Percentiles rank a stretch among this genome's conserved stretches.
phyloP scores from a whole-genome alignment of 2,888 invertebrate species.

The Campoplex capitator region DNA sequence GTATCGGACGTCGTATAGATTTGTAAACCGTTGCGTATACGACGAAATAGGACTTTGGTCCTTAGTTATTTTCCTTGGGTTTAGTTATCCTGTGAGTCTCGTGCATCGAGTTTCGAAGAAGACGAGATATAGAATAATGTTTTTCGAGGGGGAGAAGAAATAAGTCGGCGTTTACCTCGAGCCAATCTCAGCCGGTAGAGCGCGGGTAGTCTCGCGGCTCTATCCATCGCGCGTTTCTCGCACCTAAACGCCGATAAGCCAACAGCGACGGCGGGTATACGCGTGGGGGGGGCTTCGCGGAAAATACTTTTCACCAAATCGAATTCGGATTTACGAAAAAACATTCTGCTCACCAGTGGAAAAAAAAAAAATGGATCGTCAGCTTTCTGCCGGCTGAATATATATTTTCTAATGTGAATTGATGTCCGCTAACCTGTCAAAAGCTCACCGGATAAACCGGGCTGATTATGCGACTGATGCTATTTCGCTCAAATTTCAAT shows the following conservation, averaged over 20 bases:
- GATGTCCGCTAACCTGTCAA: not conserved
- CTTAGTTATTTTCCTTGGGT: not conserved
- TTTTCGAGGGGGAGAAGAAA: conserved; percentile 32
- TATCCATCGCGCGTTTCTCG: conserved; percentile 34
- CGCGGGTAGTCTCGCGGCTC: not conserved
- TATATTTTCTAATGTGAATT: not conserved
- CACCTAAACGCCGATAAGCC: conserved; percentile 54
- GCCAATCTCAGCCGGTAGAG: conserved; percentile 22
- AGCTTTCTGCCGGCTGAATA: not conserved
- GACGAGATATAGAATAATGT: conserved; percentile 40
- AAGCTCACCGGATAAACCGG: not conserved
- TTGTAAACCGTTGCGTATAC: conserved; percentile 26
- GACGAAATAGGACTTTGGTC: not conserved
- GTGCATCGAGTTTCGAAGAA: conserved; percentile 44
- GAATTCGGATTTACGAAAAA: conserved; percentile 57
- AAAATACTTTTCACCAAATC: conserved; percentile 53
- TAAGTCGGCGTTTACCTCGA: conserved; percentile 53
- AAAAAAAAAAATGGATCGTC: not conserved
- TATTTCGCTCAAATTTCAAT: not conserved
- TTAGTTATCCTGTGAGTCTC: conserved; percentile 34
- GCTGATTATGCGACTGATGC: not conserved
- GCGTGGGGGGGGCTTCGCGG: conserved; percentile 3
- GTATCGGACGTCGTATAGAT: conserved; percentile 65
- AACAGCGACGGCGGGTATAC: conserved; percentile 11
- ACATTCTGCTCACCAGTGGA: not conserved